A percentile compares a stretch with the other conserved stretches of the same genome.
These are phyloP conservation scores for Pipa parva DNA, from an alignment of 2,113 vertebrate genomes.

Conservation along the genomic window DNA sequence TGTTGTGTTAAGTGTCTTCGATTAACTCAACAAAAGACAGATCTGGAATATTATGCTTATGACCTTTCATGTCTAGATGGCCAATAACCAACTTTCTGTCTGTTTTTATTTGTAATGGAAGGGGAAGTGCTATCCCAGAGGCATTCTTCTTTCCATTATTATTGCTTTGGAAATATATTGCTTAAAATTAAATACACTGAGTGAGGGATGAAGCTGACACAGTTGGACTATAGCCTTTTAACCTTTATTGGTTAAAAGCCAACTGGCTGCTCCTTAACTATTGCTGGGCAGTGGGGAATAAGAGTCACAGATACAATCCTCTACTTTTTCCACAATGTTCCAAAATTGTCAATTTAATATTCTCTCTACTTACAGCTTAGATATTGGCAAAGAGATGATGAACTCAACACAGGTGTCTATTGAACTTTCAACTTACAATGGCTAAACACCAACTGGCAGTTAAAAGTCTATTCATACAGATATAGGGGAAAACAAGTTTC, in stretches of 20 bases:
- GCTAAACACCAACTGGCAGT: slow-evolving; percentile 50
- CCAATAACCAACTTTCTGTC: slow-evolving; percentile 59
- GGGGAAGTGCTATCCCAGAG: slow-evolving; percentile 55
- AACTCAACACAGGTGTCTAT: slow-evolving; percentile 55
- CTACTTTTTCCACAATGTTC: slow-evolving; percentile 55
- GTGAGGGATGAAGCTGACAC: slow-evolving; percentile 56
- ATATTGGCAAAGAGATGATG: slow-evolving; percentile 47
- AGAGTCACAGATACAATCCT: slow-evolving; percentile 48
- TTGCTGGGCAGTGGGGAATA: slow-evolving; percentile 48
- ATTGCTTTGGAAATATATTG: slow-evolving; percentile 61
- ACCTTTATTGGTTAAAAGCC: slow-evolving; percentile 55
- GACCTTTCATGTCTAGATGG: slow-evolving; percentile 51
- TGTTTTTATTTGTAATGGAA: slow-evolving; percentile 58
- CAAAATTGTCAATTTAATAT: slow-evolving; percentile 53
- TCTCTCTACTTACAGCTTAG: slow-evolving; percentile 50
- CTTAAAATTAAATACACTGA: slow-evolving; percentile 52
- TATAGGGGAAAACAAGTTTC: slow-evolving; percentile 21
- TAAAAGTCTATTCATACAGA: slow-evolving; percentile 40
- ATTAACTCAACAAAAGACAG: slow-evolving; percentile 46
- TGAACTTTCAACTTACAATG: slow-evolving; percentile 59
- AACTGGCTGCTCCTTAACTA: slow-evolving; percentile 52
- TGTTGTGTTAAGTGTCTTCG: slow-evolving; percentile 41
- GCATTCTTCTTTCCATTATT: slow-evolving; percentile 59
- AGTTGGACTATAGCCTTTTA: slow-evolving; percentile 65
- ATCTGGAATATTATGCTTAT: slow-evolving; percentile 51